phyloP scores from a whole-genome alignment of 2,888 invertebrate genomes.

The Acanthacorydalis orientalis region DNA sequence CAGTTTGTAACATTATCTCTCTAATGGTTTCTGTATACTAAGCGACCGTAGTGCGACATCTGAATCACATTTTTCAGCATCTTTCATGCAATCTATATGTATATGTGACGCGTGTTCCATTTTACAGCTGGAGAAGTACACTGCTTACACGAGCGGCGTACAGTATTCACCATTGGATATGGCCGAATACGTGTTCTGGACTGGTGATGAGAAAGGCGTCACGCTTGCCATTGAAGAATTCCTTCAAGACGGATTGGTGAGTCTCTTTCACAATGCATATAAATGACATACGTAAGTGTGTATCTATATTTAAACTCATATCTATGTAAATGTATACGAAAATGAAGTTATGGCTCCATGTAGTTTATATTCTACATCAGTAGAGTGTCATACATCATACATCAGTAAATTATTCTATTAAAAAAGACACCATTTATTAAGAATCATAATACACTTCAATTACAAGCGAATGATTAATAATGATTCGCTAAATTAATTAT shows the following conservation, averaged over 20 bases:
- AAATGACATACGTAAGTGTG: no score
- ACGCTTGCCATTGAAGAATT: slow-evolving; percentile 61
- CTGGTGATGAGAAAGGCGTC: slow-evolving; percentile 64
- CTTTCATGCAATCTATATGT: not conserved
- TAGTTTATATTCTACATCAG: no score
- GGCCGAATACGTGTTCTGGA: slow-evolving; percentile 72
- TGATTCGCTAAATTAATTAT: no score
- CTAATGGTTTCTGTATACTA: not conserved
- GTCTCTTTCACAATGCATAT: slow-evolving; percentile 14
- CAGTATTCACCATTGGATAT: slow-evolving; percentile 63
- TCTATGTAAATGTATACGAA: no score
- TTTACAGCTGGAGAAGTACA: slow-evolving; percentile 36
- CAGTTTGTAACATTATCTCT: not conserved
- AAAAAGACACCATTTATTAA: no score
- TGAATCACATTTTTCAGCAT: no score
- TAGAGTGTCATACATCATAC: no score
- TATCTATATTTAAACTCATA: no score
- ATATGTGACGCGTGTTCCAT: slow-evolving; percentile 7
- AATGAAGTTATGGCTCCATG: no score
- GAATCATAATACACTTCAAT: no score
- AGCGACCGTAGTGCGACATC: not conserved
- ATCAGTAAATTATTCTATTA: no score
- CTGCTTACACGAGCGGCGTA: slow-evolving; percentile 33
- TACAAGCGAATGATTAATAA: no score
- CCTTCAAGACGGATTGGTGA: slow-evolving; percentile 57